A percentile compares a stretch with the other conserved stretches of the same genome.
Conservation (phyloP, 2,797 vertebrate genomes). For the Rhodeus uyekii region DNA sequence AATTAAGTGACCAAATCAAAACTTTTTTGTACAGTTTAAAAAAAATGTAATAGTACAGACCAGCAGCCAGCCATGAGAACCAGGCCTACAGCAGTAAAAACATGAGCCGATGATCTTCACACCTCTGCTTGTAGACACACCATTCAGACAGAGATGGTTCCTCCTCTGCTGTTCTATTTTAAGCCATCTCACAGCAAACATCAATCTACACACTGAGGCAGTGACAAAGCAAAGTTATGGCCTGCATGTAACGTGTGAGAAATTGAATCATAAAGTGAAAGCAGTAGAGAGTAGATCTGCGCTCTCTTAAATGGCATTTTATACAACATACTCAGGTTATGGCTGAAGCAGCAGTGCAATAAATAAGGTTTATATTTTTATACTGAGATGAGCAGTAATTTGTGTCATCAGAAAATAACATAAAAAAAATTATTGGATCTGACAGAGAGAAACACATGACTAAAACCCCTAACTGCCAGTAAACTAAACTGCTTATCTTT, state of each 20-base stretch:
- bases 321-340: neutral
- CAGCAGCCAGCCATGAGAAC: neutral
- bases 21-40: neutral
- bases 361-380: neutral
- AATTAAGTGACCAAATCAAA: neutral
- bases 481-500: neutral
- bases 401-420: neutral
- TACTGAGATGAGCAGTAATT: neutral
- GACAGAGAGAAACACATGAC: neutral
- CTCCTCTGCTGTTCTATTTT: conserved; percentile 41
- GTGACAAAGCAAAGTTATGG: conserved; percentile 9
- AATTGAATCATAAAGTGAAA: neutral
- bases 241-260: neutral
- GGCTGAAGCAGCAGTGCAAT: neutral
- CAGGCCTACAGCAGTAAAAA: neutral
- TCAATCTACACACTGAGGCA: neutral
- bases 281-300: neutral
- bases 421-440: conserved; percentile 1
- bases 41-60: neutral
- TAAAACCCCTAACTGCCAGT: neutral
- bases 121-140: conserved; percentile 6
- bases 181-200: conserved; percentile 35
- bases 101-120: neutral
- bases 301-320: neutral
- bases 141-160: conserved; percentile 12